phyloP scores from a whole-genome alignment of 2,113 vertebrate species.

The Toxostoma redivivum region DNA sequence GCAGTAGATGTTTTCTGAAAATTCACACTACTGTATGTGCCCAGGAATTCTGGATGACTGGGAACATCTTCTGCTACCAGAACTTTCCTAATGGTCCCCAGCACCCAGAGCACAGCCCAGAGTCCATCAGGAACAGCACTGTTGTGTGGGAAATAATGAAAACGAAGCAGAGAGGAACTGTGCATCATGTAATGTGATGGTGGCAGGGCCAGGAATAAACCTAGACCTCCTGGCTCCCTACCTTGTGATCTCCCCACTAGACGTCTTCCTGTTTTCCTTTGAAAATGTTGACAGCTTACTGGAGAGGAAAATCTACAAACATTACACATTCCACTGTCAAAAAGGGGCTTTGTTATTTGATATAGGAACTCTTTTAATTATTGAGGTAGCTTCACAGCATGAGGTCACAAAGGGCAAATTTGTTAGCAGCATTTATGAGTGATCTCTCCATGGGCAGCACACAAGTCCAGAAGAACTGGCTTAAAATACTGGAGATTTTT shows the following conservation, averaged over 20 bases:
- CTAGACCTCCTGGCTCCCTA: conserved; percentile 36
- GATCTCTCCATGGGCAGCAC: not conserved
- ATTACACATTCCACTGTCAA: conserved; percentile 67
- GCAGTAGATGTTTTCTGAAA: not conserved
- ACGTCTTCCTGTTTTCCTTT: conserved; percentile 50
- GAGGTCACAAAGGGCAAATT: conserved; percentile 57
- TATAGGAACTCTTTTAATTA: conserved; percentile 75
- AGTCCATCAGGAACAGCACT: accelerated
- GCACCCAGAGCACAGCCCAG: not conserved
- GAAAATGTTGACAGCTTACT: conserved; percentile 60
- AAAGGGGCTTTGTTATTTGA: conserved; percentile 67
- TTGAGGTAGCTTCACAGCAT: conserved; percentile 72
- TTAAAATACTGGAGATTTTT: not conserved
- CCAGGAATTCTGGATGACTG: not conserved
- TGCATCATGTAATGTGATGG: not conserved
- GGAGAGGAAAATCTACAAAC: conserved; percentile 70
- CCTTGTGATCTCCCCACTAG: conserved; percentile 26
- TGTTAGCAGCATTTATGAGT: conserved; percentile 55
- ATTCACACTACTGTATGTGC: not conserved
- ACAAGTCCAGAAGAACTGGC: not conserved
- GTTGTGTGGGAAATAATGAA: not conserved
- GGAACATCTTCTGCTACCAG: not conserved
- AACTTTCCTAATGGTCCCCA: not conserved
- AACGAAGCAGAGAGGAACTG: not conserved
- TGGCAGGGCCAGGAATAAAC: not conserved